Evolutionary conservation across 2,113 vertebrate species (phyloP), one percentile per base, ranked within the genome.

Genomic region (Zapus hudsonius): DNA sequence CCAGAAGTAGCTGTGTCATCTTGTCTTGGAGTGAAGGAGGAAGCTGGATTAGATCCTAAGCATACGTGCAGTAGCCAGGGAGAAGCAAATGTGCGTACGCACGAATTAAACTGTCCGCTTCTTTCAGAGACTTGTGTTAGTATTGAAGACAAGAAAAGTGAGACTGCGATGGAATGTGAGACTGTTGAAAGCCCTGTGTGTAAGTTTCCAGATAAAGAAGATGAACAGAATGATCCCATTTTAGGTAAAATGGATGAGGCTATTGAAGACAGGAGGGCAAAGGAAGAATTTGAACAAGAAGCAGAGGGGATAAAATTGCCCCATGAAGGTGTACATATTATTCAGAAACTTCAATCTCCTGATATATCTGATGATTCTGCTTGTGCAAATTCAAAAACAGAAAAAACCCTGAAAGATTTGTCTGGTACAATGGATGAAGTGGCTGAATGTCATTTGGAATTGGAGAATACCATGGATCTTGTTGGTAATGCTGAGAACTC

Each of bases 371-470:
- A 95, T 61, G 95, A 97, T 73, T 97, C 94, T 59, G 96, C 96
- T 16, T 98, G 96, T 36, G 93, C 98, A 74, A 98, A 98, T 97
- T 97, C 98, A 89, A 98, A 98, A 42, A 97, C 98, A 70, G 98
- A 98, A 96, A 97, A 98, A 15, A 97, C 97, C 17, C 96, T 87
- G 92, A 66, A 67, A 90, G 57, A 40, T 96, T 92, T 96, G 6
- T 93, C 96, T 70, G 80, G 82, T 75, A 96, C 93, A 87, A 63
- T 90, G 59, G 96, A 95, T 84, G 95, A 93, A 70, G 87, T 70
- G 1, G 23, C 88, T 87, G 96, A 96, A 59, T 93, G 92, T 91
- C 84, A 74, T 93, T 96, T 96, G 92, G 83, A 42, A 94, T 96
- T 95, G 42, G 94, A 95, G 33, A 92, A 69, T 84, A 69, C 0